These are phyloP conservation scores for Gymnocephalus cernua DNA, from an alignment of 2,113 vertebrate genomes.

Conservation along the genomic window DNA sequence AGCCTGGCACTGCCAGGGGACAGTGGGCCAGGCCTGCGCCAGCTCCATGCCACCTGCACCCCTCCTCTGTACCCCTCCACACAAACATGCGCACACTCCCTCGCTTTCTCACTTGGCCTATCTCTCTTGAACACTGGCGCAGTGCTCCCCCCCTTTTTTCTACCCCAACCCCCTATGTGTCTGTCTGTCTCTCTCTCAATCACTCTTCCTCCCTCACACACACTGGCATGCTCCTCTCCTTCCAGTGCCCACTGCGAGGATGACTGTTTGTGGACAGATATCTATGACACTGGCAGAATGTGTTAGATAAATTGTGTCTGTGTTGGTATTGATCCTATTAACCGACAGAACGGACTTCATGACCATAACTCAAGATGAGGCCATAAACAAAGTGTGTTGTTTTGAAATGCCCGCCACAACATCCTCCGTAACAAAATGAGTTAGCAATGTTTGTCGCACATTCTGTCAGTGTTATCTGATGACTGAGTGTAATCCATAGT, in stretches of 20 bases:
- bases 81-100: conserved; percentile 67
- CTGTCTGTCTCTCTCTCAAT: conserved; percentile 66
- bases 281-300: conserved; percentile 72
- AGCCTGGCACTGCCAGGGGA: conserved; percentile 84
- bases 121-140: conserved; percentile 74
- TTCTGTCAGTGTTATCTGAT: conserved; percentile 43
- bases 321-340: conserved; percentile 64
- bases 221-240: conserved; percentile 66
- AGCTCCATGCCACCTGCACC: conserved; percentile 85
- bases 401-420: conserved; percentile 14
- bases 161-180: conserved; percentile 49
- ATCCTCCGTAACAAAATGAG: conserved; percentile 10
- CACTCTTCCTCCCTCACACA: conserved; percentile 52
- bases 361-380: conserved; percentile 46
- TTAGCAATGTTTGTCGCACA: conserved; percentile 40
- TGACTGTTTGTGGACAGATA: conserved; percentile 75
- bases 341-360: conserved; percentile 39
- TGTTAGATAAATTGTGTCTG: conserved; percentile 46
- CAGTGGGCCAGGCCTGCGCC: conserved; percentile 79
- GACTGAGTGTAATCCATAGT: conserved; percentile 39
- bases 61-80: conserved; percentile 75
- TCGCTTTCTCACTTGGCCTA: conserved; percentile 73
- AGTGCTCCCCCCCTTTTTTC: conserved; percentile 33
- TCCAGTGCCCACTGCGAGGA: conserved; percentile 67
- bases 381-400: conserved; percentile 50